Evolutionary conservation across 2,113 vertebrate genomes (phyloP).

Genomic region (Halcyon malimbica): DNA sequence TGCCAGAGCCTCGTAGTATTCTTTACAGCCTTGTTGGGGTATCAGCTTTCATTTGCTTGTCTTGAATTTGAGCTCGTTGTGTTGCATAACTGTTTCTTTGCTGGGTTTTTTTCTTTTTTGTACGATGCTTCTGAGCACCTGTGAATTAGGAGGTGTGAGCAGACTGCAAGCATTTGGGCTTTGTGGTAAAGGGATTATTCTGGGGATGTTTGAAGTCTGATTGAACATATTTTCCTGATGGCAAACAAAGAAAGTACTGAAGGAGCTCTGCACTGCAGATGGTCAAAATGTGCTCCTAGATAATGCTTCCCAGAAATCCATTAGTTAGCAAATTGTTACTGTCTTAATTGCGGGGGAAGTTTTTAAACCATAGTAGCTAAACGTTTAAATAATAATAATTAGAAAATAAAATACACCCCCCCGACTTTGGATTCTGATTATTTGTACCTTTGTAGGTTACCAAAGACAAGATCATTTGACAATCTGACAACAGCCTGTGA

Average conservation of each 20-base stretch:
- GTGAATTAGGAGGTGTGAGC: neutral
- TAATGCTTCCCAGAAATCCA: neutral
- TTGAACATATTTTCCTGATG: conserved; percentile 6
- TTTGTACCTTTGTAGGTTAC: conserved; percentile 77
- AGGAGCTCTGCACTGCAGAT: neutral
- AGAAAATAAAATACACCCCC: too few species aligned
- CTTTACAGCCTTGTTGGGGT: neutral
- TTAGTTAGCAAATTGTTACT: neutral
- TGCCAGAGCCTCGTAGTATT: neutral
- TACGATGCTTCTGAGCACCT: neutral
- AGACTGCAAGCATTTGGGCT: neutral
- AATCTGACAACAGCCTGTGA: conserved; percentile 92
- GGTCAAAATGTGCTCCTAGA: neutral
- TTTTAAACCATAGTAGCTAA: neutral
- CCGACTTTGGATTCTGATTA: neutral
- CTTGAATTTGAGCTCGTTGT: neutral
- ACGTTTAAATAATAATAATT: neutral
- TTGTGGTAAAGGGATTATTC: neutral
- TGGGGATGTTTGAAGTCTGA: conserved; percentile 13
- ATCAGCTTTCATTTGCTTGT: neutral
- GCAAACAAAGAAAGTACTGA: neutral
- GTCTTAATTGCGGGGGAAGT: neutral
- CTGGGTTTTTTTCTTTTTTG: neutral
- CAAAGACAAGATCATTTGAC: conserved; percentile 96
- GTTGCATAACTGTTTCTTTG: neutral